phyloP scores from a whole-genome alignment of 1,140 invertebrate species.

The Drosophila repletoides region DNA sequence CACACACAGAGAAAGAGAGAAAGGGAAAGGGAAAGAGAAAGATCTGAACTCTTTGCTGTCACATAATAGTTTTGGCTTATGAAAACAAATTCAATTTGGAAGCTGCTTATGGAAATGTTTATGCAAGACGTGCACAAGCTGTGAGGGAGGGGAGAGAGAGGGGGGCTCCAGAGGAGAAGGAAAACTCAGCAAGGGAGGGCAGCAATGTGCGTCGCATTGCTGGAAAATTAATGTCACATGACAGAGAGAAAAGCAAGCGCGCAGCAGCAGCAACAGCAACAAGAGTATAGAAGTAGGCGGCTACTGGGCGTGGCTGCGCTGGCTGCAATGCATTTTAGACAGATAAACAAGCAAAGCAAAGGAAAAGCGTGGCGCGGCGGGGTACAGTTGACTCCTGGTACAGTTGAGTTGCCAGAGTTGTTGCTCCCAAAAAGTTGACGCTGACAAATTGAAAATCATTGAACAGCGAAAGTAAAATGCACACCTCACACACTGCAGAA shows the following conservation, averaged over 20 bases:
- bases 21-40: not conserved
- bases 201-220: not conserved
- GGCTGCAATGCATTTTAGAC: constrained; percentile 41
- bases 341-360: constrained; percentile 37
- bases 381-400: constrained; percentile 54
- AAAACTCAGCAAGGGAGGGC: not conserved
- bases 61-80: constrained; percentile 79
- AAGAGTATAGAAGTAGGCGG: too few relatives aligned
- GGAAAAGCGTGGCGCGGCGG: constrained; percentile 12
- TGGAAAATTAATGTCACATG: constrained; percentile 72
- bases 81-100: constrained; percentile 80
- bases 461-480: constrained; percentile 52
- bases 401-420: constrained; percentile 48
- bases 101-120: constrained; percentile 80
- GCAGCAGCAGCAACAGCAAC: constrained; percentile 9
- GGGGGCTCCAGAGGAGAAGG: not conserved
- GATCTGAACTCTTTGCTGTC: constrained; percentile 58
- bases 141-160: not conserved
- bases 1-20: constrained; percentile 16
- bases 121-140: constrained; percentile 70
- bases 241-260: constrained; percentile 9
- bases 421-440: constrained; percentile 62
- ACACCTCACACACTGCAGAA: constrained; percentile 25
- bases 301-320: constrained; percentile 6
- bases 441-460: constrained; percentile 78